Base-by-base conservation (phyloP, 2,797 vertebrate genomes). In the Limnodromus scolopaceus region DNA sequence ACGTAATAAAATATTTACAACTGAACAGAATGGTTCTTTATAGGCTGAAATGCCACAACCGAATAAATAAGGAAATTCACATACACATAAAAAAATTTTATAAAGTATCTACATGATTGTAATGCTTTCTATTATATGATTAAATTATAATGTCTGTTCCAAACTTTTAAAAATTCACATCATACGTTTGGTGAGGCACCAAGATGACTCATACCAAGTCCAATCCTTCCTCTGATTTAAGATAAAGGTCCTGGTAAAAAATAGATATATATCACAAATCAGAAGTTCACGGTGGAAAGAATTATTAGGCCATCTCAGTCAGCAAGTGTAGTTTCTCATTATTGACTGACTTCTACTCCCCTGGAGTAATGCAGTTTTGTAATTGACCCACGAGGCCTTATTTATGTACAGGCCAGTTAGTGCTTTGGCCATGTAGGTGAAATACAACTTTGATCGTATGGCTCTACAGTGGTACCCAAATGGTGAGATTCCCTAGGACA, bases 261-360 rank as follows among this genome's bases (percentile, higher is more conserved):
- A 81, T 4, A 86, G 46, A 66, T 68, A 30, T 13, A 36, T 63
- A 46, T 32, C 80, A 84, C 74, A 93, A 84, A 84, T 82, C 45
- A 74, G 74, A 87, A 89, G 38, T 78, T 89, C 64, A 45, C 4
- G 1, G 43, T 6, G 1, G 45, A 70, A 93, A 92, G 90, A 92
- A 93, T 84, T 83, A 94, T 87, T 83, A 43, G 71, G 27, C 43
- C 41, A 43, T 92, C 74, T 90, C 75, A 71, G 84, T 76, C 61
- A 93, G 66, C 58, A 90, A 66, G 16, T 28, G 38, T 61, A 87
- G 69, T 96, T 95, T 89, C 81, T 91, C 86, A 91, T 85, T 92
- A 93, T 61, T 96, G 95, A 95, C 92, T 80, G 49, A 55, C n/a
- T 92, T 48, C 34, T 68, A 13, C 48, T 89, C 48, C 80, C 45